Evolutionary conservation across 2,888 invertebrate genomes (phyloP), one percentile per base, ranked within the genome.

Genomic region (Dicroscelio sp.): DNA sequence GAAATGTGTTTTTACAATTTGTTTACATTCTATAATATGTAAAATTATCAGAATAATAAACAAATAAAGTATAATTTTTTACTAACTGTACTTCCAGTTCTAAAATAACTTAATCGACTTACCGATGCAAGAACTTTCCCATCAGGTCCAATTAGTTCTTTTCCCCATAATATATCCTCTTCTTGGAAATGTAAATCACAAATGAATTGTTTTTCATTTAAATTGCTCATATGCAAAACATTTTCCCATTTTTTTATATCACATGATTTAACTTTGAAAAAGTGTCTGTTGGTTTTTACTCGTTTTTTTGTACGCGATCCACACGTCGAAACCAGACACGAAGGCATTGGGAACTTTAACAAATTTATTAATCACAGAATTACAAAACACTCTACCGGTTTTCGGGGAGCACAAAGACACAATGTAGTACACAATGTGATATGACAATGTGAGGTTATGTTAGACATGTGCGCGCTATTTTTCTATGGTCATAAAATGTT

Each of bases 141-240:
- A 35, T 75, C 75, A 75, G 75, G 76, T 33, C 76, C 76, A 35
- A 58, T 5, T 60, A 76, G 25, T 60, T 76, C 38, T 76, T 60
- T 76, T 76, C 38, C 76, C 76, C 76, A 76, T 35, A 76, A 76
- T 35, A 76, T 76, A 60, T 76, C 76, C 23, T 60, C 58, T 33
- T 76, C 4, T 58, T 60, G 4, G 25, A 76, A 76, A 76, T 76
- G 76, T 76, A 76, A 23, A 23, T 76, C 76, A 33, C 76, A 76
- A 76, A 76, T 58, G 38, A 76, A 76, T 58, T 76, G 58, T 58
- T 76, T 76, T 35, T 76, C 60, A 52, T 20, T 76, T 60, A 76
- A 76, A 76, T 76, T 60, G n/a, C 35, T 14, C 60, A 76, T 60
- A 60, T 76, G 20, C 60, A 76, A 76, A 8, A n/a, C 60, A 76